Percentiles rank a stretch among this genome's conserved stretches.
Conservation (phyloP, 2,797 vertebrate species). For the Thamnophis elegans region DNA sequence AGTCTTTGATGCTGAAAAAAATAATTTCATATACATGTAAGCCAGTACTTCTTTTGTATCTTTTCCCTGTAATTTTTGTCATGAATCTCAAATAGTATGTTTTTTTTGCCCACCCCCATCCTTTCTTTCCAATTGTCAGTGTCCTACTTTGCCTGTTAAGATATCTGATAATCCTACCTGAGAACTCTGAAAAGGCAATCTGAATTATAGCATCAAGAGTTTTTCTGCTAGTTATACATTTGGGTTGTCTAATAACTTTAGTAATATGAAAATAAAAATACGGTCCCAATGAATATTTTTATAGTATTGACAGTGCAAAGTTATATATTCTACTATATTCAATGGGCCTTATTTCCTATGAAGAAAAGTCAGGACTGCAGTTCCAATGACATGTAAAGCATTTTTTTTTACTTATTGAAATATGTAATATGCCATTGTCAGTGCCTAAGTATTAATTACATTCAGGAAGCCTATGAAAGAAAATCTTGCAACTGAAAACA, state of each 20-base stretch:
- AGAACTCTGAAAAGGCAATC: background rate
- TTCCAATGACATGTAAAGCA: background rate
- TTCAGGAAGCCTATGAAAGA: conserved; percentile 39
- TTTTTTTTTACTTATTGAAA: conserved; percentile 15
- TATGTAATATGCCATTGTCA: background rate
- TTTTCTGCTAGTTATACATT: background rate
- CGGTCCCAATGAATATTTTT: background rate
- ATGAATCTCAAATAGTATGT: background rate
- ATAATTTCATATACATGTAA: background rate
- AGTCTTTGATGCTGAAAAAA: background rate
- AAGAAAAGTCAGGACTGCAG: background rate
- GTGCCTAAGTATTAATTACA: conserved; percentile 36
- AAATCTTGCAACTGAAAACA: conserved; percentile 9
- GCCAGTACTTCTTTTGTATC: background rate
- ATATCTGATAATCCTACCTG: background rate
- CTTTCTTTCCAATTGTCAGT: background rate
- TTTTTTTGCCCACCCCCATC: background rate
- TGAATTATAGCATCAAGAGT: background rate
- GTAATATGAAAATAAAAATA: background rate
- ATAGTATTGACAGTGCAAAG: background rate
- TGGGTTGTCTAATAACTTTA: background rate
- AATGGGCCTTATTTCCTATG: background rate
- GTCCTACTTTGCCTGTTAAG: background rate
- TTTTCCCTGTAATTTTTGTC: background rate
- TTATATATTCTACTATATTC: background rate